Evolutionary conservation across 2,888 invertebrate genomes (phyloP).

Genomic region (Norana najaformis): DNA sequence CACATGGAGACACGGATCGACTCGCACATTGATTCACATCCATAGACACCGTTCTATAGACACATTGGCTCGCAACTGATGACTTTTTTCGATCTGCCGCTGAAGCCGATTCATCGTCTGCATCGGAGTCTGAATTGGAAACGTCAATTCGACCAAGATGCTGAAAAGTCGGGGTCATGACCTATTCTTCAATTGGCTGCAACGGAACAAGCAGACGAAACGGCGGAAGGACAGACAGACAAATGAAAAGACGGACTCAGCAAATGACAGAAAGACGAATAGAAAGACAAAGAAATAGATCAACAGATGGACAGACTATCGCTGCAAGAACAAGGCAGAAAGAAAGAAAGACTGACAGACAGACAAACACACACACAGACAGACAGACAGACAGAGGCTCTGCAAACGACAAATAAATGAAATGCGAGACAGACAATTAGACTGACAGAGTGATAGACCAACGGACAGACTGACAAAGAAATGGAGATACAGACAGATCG

Average conservation of each 20-base stretch:
- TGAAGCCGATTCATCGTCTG: neutral
- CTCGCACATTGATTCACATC: too few relatives aligned
- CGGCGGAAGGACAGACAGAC: neutral
- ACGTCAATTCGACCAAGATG: slow-evolving; percentile 13
- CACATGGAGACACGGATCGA: too few relatives aligned
- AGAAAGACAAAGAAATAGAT: neutral
- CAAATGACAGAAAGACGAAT: neutral
- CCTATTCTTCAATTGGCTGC: neutral
- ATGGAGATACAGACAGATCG: too few relatives aligned
- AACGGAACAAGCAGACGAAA: neutral
- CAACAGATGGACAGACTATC: too few relatives aligned
- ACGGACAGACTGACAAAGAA: neutral
- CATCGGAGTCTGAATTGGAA: neutral
- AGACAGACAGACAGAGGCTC: too few relatives aligned
- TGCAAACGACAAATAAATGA: too few relatives aligned
- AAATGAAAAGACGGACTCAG: neutral
- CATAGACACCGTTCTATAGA: too few relatives aligned
- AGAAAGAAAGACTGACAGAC: too few relatives aligned
- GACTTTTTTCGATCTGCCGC: neutral
- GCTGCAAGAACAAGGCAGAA: too few relatives aligned
- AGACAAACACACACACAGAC: too few relatives aligned
- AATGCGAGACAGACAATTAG: neutral
- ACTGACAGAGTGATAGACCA: neutral
- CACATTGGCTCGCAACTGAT: neutral
- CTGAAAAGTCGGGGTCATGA: neutral